A percentile compares a stretch with the other conserved stretches of the same genome.
These are phyloP conservation scores for Forbesichthys agassizii DNA, from an alignment of 2,113 vertebrate genomes.

Conservation along the genomic window DNA sequence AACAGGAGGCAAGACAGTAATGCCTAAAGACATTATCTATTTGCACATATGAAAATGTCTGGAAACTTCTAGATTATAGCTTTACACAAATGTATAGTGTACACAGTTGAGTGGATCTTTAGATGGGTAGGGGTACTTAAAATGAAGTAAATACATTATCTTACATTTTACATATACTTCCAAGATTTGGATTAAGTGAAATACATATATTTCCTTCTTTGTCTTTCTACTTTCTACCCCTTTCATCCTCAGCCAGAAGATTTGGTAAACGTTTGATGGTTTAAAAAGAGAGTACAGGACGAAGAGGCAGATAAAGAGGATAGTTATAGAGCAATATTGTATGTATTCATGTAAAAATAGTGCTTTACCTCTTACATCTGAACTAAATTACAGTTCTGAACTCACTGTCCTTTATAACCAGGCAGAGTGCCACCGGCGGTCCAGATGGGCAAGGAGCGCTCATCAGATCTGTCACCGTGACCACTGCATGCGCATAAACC, in stretches of 20 bases:
- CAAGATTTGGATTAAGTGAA: conserved; percentile 11
- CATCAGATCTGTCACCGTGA: conserved; percentile 66
- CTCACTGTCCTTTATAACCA: conserved; percentile 68
- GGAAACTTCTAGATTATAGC: too few species aligned
- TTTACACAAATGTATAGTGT: conserved; percentile 20
- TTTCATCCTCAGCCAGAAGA: conserved; percentile 76
- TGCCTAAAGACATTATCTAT: too few species aligned
- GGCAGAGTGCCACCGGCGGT: conserved; percentile 69
- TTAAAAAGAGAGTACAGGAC: conserved; percentile 58
- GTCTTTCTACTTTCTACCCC: conserved; percentile 43
- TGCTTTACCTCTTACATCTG: conserved; percentile 77
- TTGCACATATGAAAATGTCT: too few species aligned
- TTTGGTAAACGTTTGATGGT: conserved; percentile 73
- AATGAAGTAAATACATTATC: too few species aligned
- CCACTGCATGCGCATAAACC: conserved; percentile 58
- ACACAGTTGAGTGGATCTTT: conserved; percentile 15
- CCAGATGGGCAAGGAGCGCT: conserved; percentile 74
- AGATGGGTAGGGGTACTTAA: conserved; percentile 5
- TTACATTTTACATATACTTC: too few species aligned
- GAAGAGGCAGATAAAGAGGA: conserved; percentile 65
- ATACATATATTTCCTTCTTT: conserved; percentile 29
- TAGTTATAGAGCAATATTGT: conserved; percentile 75
- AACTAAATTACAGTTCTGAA: conserved; percentile 79
- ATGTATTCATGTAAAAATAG: conserved; percentile 80
- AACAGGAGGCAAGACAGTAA: too few species aligned